These are phyloP conservation scores for Uria lomvia DNA, from an alignment of 2,113 vertebrate genomes.

Conservation along the genomic window DNA sequence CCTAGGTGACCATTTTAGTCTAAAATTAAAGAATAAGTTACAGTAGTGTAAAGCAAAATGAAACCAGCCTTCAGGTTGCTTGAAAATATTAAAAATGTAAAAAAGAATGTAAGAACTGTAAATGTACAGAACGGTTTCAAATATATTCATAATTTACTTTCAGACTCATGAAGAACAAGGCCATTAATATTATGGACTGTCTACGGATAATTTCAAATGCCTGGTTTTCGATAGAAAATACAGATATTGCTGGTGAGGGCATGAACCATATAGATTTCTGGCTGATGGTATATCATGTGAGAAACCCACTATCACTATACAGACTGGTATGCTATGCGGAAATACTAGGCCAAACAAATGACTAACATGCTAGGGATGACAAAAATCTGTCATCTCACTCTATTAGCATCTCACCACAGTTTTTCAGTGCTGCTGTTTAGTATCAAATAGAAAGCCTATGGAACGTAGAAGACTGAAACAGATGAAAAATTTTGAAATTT, in stretches of 20 bases:
- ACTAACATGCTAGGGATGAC: neutral
- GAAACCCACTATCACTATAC: neutral
- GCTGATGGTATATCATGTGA: neutral
- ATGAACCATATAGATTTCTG: neutral
- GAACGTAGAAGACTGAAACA: neutral
- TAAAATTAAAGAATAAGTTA: neutral
- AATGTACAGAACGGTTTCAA: neutral
- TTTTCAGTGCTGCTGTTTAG: neutral
- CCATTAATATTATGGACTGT: neutral
- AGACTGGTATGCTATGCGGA: neutral
- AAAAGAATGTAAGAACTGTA: neutral
- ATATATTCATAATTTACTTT: neutral
- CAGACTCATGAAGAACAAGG: neutral
- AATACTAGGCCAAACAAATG: slow-evolving; percentile 8
- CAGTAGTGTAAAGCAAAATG: neutral
- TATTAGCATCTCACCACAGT: neutral
- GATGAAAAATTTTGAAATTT: neutral
- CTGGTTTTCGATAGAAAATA: neutral
- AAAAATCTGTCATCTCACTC: neutral
- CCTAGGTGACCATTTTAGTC: neutral
- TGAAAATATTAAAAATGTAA: neutral
- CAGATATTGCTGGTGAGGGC: neutral
- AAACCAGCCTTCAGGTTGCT: neutral
- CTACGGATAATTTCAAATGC: neutral
- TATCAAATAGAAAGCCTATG: neutral